Percentiles rank a stretch among this genome's conserved stretches.
These are phyloP conservation scores for Lithobates sylvaticus DNA, from an alignment of 2,797 vertebrate genomes.

Conservation along the genomic window DNA sequence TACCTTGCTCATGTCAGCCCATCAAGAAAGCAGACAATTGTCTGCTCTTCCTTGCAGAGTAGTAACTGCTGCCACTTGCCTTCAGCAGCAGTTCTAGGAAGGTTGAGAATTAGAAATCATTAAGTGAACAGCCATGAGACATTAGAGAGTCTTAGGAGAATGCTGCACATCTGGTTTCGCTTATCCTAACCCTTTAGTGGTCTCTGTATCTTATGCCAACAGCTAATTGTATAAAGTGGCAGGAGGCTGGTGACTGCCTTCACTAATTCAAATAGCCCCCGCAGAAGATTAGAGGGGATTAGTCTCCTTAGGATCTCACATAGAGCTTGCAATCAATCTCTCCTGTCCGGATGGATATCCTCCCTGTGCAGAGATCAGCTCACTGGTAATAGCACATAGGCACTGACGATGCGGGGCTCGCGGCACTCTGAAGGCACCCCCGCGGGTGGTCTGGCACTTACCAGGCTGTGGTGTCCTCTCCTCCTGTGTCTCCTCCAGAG, in stretches of 20 bases:
- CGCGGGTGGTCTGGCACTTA: no score
- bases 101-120: constrained; percentile 51
- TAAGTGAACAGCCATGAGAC: constrained; percentile 67
- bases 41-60: no score
- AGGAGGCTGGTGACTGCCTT: constrained; percentile 3
- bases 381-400: neutral
- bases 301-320: neutral
- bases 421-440: no score
- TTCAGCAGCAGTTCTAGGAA: no score
- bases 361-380: neutral
- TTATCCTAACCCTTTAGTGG: constrained; percentile 62
- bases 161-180: constrained; percentile 67
- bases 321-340: neutral
- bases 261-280: constrained; percentile 8
- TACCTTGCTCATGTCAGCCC: no score
- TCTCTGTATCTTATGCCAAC: constrained; percentile 62
- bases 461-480: no score
- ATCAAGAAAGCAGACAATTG: no score
- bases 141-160: constrained; percentile 61
- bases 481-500: no score
- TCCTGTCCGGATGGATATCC: no score
- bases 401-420: no score
- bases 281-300: constrained; percentile 9
- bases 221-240: constrained; percentile 58
- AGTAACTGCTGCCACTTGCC: no score